Evolutionary conservation across 1,140 invertebrate species (phyloP), one percentile per base, ranked within the genome.

Genomic region (Drosophila erecta): DNA sequence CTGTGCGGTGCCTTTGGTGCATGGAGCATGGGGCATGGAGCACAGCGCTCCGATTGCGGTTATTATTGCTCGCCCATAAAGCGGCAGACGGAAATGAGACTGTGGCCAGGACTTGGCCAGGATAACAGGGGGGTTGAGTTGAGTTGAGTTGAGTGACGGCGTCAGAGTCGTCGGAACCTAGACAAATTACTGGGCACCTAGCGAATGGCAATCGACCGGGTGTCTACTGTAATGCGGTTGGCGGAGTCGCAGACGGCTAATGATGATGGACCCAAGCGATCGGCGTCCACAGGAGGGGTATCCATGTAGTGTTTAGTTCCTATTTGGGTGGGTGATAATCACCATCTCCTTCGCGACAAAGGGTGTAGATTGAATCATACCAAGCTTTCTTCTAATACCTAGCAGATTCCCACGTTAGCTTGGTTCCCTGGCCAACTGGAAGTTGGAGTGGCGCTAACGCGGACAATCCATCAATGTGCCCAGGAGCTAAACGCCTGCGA

Each of bases 381-480:
- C 27, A 30, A 30, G 30, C 8, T 7, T 30, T 2, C 10, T 30
- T 30, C 30, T 30, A 44, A 10, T 2, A 15, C 2, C 30, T 10
- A 17, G 22, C 47, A 55, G 35, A 53, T 61, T 85, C 81, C 81
- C 81, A 85, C 81, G 81, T 69, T 77, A 67, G 81, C 65, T 81
- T 81, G 79, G 79, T 84, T 76, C 83, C 47, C 20, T 46, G 35
- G 10, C 51, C 14, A 41, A 22, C 17, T 41, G 0, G 24, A 41
- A 22, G 14, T 41, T 11, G 49, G 38, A 38, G 40, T 53, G 27
- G 51, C 56, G 24, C 40, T 20, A 61, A 51, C 54, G 69, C 69
- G 57, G 71, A 87, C 71, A 70, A 87, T 87, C 67, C 83, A 87
- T 87, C 84, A 87, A 83, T 69, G 50, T 46, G 58, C 24, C 40